Evolutionary conservation across 1,140 invertebrate species (phyloP), one percentile per base, ranked within the genome.

Genomic region (Teleopsis dalmanni): DNA sequence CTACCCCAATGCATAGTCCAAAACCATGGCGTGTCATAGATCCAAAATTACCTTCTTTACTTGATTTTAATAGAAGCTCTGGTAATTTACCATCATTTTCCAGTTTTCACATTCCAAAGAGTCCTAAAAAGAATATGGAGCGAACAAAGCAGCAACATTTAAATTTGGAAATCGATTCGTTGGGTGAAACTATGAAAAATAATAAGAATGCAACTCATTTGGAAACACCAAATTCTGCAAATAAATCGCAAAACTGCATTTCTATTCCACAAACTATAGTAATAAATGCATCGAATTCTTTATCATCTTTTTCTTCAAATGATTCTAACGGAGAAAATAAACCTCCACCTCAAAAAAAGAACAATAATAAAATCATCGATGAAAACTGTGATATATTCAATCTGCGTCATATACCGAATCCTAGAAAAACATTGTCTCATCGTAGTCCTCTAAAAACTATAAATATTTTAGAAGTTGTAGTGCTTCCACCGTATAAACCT

Each of bases 251-350:
- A 5, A 21, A 2, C 18, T 23, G 19, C 22, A 23, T 21, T 21
- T 2, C 22, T 40, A 10, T 21, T 21, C 19, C 4, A 22, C 6
- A 25, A 19, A 40, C 18, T 21, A 2, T 4, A 16, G 19, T 19
- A 14, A 35, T 5, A 14, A 47, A 47, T 27, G 25, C 18, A 16
- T 2, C 11, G 2, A 22, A 19, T 16, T 25, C 34, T 18, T 11
- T 31, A 3, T 50, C 48, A 13, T 50, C 48, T 26, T 50, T 43
- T 29, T 50, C n/a, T 21, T 38, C 23, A 4, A 63, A 66, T 31
- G 52, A 65, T 45, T 66, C 63, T 0, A 65, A 66, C 45, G 54
- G 52, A 2, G 63, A 66, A 45, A 66, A 66, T 51, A 36, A 50
- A 7, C 51, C 63, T 13, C 62, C 62, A 1, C 19, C 11, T 13